Evolutionary conservation across 2,888 invertebrate species (phyloP), one percentile per base, ranked within the genome.

Genomic region (Meliscaeva auricollis): DNA sequence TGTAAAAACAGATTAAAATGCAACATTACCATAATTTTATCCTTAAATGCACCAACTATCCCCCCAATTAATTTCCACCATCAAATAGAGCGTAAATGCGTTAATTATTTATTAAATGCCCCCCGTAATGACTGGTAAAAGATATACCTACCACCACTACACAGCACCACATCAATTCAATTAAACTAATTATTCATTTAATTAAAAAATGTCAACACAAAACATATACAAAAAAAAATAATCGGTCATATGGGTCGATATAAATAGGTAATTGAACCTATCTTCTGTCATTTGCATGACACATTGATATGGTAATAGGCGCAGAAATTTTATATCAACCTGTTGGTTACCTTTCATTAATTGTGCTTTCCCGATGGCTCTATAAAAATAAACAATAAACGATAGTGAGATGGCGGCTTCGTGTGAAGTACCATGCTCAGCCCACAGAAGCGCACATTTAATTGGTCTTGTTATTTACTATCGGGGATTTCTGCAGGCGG

Each of bases 111-210:
- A 80, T 76, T 84, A 80, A 74, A 50, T 38, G 32, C 20, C 30
- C 32, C 64, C 66, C 11, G n/a, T 46, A 64, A 26, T 17, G 32
- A 22, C n/a, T 50, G 35, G 3, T 74, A 50, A 78, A 54, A 74
- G 56, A 70, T 68, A 70, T 68, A 74, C 56, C 52, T 46, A 30
- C 44, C 50, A 38, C 58, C 54, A 30, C 44, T 44, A 38, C 58
- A 32, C n/a, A n/a, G n/a, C 54, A 30, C 44, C 50, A 38, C 58
- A 32, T 22, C 48, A 66, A 70, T 84, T 76, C 70, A 84, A 84
- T 84, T 80, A 68, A 70, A 75, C 80, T 68, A 75, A 80, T 70
- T 70, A 76, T 75, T 84, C 84, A 46, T 80, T 84, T 80, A 84
- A 84, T 84, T 84, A 66, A 74, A 70, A 80, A 64, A 17, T 32